Conservation (phyloP, 2,888 invertebrate genomes). For the Aleiodes leptofemur region DNA sequence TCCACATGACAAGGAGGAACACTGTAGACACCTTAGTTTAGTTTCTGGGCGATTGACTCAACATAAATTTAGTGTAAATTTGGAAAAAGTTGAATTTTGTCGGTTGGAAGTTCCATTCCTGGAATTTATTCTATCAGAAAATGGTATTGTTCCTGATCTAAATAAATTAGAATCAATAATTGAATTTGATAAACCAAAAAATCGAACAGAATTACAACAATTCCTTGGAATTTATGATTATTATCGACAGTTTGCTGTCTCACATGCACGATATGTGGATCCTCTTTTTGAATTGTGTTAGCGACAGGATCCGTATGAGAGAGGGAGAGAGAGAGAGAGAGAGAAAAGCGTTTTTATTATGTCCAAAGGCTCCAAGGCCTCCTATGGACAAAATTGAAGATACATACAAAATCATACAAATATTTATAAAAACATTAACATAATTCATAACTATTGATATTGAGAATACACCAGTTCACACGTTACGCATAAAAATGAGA, state of each 20-base stretch:
- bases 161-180: no score
- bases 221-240: slow-evolving; percentile 56
- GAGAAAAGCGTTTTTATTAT: no score
- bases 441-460: no score
- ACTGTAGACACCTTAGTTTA: slow-evolving; percentile 51
- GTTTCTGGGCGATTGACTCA: slow-evolving; percentile 50
- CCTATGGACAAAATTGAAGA: no score
- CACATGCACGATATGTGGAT: slow-evolving; percentile 43
- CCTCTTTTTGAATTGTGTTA: slow-evolving; percentile 48
- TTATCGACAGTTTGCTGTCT: slow-evolving; percentile 50
- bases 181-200: slow-evolving; percentile 57
- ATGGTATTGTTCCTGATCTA: slow-evolving; percentile 48
- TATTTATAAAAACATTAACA: no score
- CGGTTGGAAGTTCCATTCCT: slow-evolving; percentile 51
- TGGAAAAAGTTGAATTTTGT: slow-evolving; percentile 59
- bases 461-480: no score
- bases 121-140: slow-evolving; percentile 44
- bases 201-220: slow-evolving; percentile 58
- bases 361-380: no score
- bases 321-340: no score
- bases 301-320: no score
- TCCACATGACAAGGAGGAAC: slow-evolving; percentile 54
- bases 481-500: no score
- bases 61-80: slow-evolving; percentile 45
- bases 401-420: no score